phyloP scores from a whole-genome alignment of 2,888 invertebrate genomes.

The Drosophila suboccidentalis region DNA sequence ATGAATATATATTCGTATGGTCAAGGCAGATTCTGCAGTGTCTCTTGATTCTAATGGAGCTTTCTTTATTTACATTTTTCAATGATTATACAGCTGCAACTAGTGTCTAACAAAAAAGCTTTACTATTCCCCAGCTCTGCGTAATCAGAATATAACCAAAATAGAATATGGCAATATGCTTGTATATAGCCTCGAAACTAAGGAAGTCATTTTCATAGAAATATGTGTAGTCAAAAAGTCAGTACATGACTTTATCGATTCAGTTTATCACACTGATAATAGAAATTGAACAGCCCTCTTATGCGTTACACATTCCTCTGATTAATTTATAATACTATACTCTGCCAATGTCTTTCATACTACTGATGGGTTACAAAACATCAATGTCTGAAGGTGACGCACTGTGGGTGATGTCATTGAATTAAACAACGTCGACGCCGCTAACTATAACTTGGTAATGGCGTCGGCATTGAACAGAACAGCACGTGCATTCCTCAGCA shows the following conservation, averaged over 20 bases:
- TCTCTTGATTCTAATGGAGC: background rate
- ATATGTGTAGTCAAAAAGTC: background rate
- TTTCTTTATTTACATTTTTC: background rate
- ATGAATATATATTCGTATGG: background rate
- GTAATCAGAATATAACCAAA: no score
- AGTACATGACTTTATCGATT: background rate
- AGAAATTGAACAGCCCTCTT: background rate
- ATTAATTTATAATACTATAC: background rate
- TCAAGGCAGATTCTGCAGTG: background rate
- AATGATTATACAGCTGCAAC: background rate
- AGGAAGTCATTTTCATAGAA: background rate
- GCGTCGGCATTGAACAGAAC: conserved; percentile 27
- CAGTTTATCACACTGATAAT: background rate
- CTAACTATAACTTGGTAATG: conserved; percentile 28
- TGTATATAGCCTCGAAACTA: background rate
- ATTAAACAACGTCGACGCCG: conserved; percentile 28
- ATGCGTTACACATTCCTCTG: background rate
- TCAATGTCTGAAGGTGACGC: conserved; percentile 47
- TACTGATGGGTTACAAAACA: conserved; percentile 17
- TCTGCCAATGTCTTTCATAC: background rate
- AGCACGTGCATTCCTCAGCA: conserved; percentile 33
- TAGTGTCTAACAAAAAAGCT: background rate
- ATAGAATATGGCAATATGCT: no score
- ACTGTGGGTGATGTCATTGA: conserved; percentile 66
- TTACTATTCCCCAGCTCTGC: no score